Evolutionary conservation across 2,797 vertebrate species (phyloP), one percentile per base, ranked within the genome.

Genomic region (Lagodon rhomboides): DNA sequence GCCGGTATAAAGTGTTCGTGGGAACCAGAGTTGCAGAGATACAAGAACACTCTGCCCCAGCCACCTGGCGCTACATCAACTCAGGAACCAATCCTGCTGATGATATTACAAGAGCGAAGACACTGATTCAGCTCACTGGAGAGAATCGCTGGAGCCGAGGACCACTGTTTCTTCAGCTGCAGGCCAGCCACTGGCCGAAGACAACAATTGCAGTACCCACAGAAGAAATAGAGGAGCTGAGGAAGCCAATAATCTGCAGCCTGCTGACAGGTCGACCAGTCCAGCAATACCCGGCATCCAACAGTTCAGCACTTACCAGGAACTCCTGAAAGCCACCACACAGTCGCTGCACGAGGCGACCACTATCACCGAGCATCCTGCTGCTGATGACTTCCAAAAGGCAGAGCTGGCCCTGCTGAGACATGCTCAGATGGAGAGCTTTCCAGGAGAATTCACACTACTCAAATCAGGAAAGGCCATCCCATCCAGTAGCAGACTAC

Each of bases 261-360:
- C 0, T 46, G 15, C 7, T 46, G 44, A 5, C 6, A 15, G 44
- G 15, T 17, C 44, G 6, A 46, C 15, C 16, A 46, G 4, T 46
- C 5, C 44, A 46, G 15, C 44, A 46, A 17, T 46, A 46, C 44
- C 44, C 4, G 44, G 17, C 44, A 46, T 46, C 4, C 44, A 46
- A 17, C 44, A 46, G 38, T 75, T 58, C 27, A 75, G 3, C n/a
- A 49, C 62, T 2, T 75, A 41, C 13, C 20, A 67, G 62, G 63
- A 75, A 7, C 53, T 67, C 10, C 53, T 75, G 11, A 13, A 75
- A 27, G 63, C 55, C 30, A 67, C 27, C 17, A 9, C 23, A 10
- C 46, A 62, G 11, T n/a, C 17, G 5, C 15, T 67, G 2, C 53
- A 60, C 4, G 44, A 44, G 53, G 54, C 7, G 30, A 30, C 43